phyloP scores from a whole-genome alignment of 2,113 vertebrate genomes.

The Ceyx margarethae region DNA sequence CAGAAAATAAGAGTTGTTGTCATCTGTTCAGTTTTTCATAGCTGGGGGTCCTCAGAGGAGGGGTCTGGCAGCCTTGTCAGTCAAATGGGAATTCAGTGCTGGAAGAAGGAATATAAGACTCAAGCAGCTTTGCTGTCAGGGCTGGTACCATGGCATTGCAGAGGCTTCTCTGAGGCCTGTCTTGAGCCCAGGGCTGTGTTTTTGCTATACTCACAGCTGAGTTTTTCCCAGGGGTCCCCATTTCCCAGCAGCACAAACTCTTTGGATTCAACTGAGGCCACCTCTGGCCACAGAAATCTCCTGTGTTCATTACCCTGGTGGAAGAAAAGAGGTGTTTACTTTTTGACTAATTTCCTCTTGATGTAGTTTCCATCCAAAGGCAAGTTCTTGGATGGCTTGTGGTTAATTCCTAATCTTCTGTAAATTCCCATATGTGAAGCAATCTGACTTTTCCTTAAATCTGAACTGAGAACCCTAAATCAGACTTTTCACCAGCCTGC shows the following conservation, averaged over 20 bases:
- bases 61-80: not conserved
- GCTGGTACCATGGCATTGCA: not conserved
- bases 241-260: not conserved
- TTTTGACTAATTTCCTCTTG: not conserved
- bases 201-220: not conserved
- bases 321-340: not conserved
- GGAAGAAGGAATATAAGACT: not conserved
- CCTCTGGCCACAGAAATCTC: not conserved
- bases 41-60: not conserved
- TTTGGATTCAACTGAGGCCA: not conserved
- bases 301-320: not conserved
- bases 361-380: not conserved
- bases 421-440: not conserved
- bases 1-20: not conserved
- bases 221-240: not conserved
- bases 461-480: not conserved
- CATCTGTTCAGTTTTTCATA: not conserved
- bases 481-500: not conserved
- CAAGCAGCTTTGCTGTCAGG: fast-evolving
- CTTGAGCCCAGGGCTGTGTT: not conserved
- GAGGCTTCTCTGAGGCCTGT: not conserved
- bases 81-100: not conserved
- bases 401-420: not conserved
- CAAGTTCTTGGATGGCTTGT: not conserved
- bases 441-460: not conserved